These are phyloP conservation scores for Gambusia affinis DNA, from an alignment of 2,113 vertebrate genomes.

Conservation along the genomic window DNA sequence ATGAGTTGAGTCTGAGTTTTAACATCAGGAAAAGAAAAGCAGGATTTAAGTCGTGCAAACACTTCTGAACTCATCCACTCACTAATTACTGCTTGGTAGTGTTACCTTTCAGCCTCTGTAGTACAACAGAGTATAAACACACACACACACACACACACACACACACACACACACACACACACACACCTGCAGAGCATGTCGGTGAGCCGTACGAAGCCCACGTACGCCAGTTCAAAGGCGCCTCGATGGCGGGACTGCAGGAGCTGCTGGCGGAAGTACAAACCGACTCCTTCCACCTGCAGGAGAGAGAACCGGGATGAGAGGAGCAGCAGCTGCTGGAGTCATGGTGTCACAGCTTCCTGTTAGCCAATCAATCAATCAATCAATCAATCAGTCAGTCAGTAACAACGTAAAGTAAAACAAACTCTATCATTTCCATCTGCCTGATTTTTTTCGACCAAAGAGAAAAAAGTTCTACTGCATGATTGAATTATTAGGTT, in stretches of 20 bases:
- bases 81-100: conserved; percentile 41
- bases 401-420: too few species aligned
- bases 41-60: not conserved
- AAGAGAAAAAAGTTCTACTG: too few species aligned
- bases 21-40: too few species aligned
- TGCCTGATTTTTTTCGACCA: too few species aligned
- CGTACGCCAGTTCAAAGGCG: conserved; percentile 95
- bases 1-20: too few species aligned
- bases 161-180: too few species aligned
- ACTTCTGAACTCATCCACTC: not conserved
- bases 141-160: conserved; percentile 12
- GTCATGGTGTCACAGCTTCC: too few species aligned
- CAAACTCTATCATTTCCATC: too few species aligned
- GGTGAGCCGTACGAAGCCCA: conserved; percentile 93
- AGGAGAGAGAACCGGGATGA: conserved; percentile 14
- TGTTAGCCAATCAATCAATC: too few species aligned
- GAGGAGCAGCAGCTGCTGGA: too few species aligned
- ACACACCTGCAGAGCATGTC: conserved; percentile 90
- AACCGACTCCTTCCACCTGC: conserved; percentile 90
- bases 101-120: conserved; percentile 45
- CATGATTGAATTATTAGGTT: too few species aligned
- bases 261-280: conserved; percentile 94
- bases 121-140: not conserved
- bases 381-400: too few species aligned
- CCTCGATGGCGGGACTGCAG: conserved; percentile 96